Evolutionary conservation across 2,888 invertebrate genomes (phyloP).

Genomic region (Falcaria lacertinaria): DNA sequence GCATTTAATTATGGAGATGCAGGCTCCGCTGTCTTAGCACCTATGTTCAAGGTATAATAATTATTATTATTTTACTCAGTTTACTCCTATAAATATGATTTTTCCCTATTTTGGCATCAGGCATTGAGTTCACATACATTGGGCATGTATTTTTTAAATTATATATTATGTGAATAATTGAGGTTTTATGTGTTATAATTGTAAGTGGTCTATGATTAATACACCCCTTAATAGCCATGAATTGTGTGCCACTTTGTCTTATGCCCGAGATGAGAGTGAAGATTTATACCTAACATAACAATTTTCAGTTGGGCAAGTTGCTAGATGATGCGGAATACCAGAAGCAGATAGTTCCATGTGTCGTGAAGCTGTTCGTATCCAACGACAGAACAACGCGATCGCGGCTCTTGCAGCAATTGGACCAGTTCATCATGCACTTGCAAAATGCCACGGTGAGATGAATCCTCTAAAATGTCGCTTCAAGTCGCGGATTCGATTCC

Average conservation of each 20-base stretch:
- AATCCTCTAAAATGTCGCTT: not conserved
- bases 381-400: slow-evolving; percentile 97
- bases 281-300: too few relatives aligned
- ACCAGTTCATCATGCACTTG: slow-evolving; percentile 91
- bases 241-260: too few relatives aligned
- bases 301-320: slow-evolving; percentile 92
- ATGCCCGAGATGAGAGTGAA: too few relatives aligned
- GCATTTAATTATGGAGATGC: slow-evolving; percentile 99
- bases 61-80: not conserved
- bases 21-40: slow-evolving; percentile 95
- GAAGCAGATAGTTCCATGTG: slow-evolving; percentile 96
- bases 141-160: too few relatives aligned
- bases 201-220: too few relatives aligned
- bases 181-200: too few relatives aligned
- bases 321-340: slow-evolving; percentile 96
- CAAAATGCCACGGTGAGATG: slow-evolving; percentile 83
- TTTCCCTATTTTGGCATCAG: too few relatives aligned
- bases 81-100: not conserved
- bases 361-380: slow-evolving; percentile 97
- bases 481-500: not conserved
- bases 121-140: too few relatives aligned
- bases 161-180: too few relatives aligned
- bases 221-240: too few relatives aligned
- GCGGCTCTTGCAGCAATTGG: slow-evolving; percentile 94
- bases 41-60: slow-evolving; percentile 91